Evolutionary conservation across 2,888 invertebrate genomes (phyloP).

Genomic region (Nematopogon swammerdamellus): DNA sequence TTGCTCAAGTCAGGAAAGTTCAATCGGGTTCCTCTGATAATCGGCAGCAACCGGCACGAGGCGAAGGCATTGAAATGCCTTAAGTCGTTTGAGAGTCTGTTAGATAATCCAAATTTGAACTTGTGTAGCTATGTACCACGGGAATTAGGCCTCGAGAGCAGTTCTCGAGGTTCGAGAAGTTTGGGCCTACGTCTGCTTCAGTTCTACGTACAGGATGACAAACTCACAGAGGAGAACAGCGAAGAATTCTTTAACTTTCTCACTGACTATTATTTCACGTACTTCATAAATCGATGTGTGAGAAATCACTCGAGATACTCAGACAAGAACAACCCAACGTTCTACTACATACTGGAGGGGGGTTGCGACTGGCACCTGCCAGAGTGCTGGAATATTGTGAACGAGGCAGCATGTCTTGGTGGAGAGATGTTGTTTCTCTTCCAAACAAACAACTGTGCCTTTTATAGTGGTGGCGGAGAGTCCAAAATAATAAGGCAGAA

Average conservation of each 20-base stretch:
- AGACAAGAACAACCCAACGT: slow-evolving; percentile 30
- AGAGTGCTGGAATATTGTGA: slow-evolving; percentile 21
- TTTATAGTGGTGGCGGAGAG: slow-evolving; percentile 26
- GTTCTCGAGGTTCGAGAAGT: slow-evolving; percentile 19
- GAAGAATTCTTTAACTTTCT: slow-evolving; percentile 36
- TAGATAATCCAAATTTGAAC: slow-evolving; percentile 31
- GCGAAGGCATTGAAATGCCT: slow-evolving; percentile 25
- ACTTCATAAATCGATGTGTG: slow-evolving; percentile 37
- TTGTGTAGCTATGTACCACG: slow-evolving; percentile 28
- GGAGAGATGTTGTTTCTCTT: slow-evolving; percentile 41
- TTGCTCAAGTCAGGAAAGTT: slow-evolving; percentile 38
- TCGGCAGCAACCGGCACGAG: slow-evolving; percentile 42
- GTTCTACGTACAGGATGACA: slow-evolving; percentile 33
- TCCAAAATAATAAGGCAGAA: slow-evolving; percentile 30
- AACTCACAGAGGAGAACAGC: slow-evolving; percentile 28
- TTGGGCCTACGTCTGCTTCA: slow-evolving; percentile 30
- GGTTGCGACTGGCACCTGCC: slow-evolving; percentile 38
- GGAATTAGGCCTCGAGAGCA: slow-evolving; percentile 25
- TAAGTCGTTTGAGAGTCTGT: slow-evolving; percentile 25
- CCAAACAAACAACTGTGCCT: slow-evolving; percentile 20
- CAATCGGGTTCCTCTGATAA: slow-evolving; percentile 42
- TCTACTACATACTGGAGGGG: slow-evolving; percentile 37
- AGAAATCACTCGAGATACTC: slow-evolving; percentile 29
- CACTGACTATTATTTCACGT: slow-evolving; percentile 39
- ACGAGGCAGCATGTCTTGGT: slow-evolving; percentile 28